Evolutionary conservation across 2,797 vertebrate genomes (phyloP).

Genomic region (Sternotherus odoratus): DNA sequence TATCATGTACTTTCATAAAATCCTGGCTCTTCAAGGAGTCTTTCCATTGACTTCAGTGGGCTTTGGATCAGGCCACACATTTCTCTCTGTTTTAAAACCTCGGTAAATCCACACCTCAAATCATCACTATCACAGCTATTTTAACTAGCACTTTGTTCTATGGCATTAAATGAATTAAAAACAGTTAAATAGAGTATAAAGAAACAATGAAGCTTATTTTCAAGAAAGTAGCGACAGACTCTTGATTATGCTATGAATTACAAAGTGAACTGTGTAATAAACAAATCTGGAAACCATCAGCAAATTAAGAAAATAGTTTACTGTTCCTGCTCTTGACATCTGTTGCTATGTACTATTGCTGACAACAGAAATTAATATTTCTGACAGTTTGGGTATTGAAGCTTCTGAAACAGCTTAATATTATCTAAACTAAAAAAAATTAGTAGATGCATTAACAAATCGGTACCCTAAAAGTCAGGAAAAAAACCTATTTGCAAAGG

Average conservation of each 20-base stretch:
- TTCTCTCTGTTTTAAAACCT: neutral
- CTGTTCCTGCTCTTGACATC: neutral
- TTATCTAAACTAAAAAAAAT: neutral
- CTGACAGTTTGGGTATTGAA: neutral
- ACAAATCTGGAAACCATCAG: neutral
- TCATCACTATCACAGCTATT: neutral
- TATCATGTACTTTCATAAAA: neutral
- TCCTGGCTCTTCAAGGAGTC: neutral
- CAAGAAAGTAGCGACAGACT: neutral
- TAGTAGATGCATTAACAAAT: neutral
- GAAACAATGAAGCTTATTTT: neutral
- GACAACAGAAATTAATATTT: neutral
- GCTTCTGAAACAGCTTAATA: neutral
- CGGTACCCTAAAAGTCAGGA: neutral
- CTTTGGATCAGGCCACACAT: neutral
- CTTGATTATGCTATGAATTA: neutral
- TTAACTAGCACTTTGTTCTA: neutral
- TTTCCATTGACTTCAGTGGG: neutral
- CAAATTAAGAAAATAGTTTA: slow-evolving; percentile 1
- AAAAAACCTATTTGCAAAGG: neutral
- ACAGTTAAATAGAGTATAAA: neutral
- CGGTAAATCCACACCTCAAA: neutral
- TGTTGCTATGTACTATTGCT: slow-evolving; percentile 6
- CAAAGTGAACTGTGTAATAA: neutral
- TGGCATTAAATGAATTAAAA: neutral